A percentile compares a stretch with the other conserved stretches of the same genome.
These are phyloP conservation scores for Psittacara wagleri DNA, from an alignment of 2,113 vertebrate genomes.

Conservation along the genomic window DNA sequence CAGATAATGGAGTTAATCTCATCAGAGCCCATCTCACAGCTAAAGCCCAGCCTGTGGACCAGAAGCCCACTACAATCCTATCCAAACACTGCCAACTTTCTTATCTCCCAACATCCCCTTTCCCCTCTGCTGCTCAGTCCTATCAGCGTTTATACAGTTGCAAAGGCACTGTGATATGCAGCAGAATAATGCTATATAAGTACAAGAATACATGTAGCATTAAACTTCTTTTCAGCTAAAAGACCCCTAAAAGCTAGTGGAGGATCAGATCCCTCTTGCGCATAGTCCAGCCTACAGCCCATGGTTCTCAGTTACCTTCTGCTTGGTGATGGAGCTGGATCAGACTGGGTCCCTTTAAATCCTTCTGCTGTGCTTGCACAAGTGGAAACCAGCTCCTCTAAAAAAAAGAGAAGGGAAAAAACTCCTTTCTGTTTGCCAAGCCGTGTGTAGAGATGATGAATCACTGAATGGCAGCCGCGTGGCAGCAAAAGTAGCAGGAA, in stretches of 20 bases:
- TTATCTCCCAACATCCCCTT: not conserved
- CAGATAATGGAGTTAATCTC: not conserved
- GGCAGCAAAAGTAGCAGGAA: slow-evolving; percentile 67
- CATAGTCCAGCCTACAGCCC: not conserved
- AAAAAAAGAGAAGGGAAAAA: not conserved
- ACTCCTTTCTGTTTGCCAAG: slow-evolving; percentile 38
- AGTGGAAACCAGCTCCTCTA: slow-evolving; percentile 33
- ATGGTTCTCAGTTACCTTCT: not conserved
- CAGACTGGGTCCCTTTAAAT: slow-evolving; percentile 36
- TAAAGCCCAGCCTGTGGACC: not conserved
- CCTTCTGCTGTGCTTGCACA: slow-evolving; percentile 46
- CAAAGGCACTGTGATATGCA: not conserved
- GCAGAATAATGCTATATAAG: not conserved
- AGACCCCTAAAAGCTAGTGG: not conserved
- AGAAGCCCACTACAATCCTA: not conserved
- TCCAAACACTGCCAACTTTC: not conserved
- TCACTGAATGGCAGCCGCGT: slow-evolving; percentile 63
- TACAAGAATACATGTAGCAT: accelerated
- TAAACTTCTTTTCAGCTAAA: not conserved
- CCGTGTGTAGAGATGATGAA: slow-evolving; percentile 52
- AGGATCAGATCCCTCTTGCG: not conserved
- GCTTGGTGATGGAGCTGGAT: not conserved
- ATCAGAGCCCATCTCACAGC: not conserved
- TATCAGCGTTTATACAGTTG: not conserved
- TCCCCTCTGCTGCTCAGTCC: not conserved